These are phyloP conservation scores for Cheumatopsyche charites DNA, from an alignment of 1,140 invertebrate genomes.

Conservation along the genomic window DNA sequence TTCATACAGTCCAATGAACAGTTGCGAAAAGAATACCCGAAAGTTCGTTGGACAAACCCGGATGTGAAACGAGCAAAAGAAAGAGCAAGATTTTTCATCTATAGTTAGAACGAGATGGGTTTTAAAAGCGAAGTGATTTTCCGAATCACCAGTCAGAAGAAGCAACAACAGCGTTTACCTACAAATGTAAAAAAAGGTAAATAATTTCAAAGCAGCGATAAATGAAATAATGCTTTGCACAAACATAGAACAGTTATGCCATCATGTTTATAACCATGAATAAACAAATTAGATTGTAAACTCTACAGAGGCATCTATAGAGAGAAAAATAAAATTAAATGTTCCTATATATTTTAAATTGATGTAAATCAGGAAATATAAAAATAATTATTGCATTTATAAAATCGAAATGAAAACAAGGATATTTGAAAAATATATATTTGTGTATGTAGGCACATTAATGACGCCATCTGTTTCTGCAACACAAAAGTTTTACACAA, in stretches of 20 bases:
- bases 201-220: too few species aligned
- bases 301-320: background rate
- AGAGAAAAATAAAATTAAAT: too few species aligned
- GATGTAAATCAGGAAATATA: too few species aligned
- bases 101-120: conserved; percentile 1
- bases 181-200: background rate
- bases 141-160: background rate
- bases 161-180: background rate
- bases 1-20: conserved; percentile 22
- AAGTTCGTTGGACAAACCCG: conserved; percentile 35
- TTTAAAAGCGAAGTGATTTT: background rate
- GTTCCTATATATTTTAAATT: too few species aligned
- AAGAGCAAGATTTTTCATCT: background rate
- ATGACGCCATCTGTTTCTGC: background rate
- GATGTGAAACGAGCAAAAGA: conserved; percentile 13
- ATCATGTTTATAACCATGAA: too few species aligned
- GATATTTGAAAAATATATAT: too few species aligned
- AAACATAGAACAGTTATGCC: too few species aligned
- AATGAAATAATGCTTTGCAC: too few species aligned
- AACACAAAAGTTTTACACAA: too few species aligned
- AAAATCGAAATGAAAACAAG: too few species aligned
- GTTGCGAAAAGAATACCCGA: conserved; percentile 5
- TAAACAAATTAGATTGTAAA: background rate
- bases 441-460: too few species aligned
- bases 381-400: too few species aligned